These are phyloP conservation scores for Scaeva pyrastri DNA, from an alignment of 2,888 invertebrate species.

Conservation along the genomic window DNA sequence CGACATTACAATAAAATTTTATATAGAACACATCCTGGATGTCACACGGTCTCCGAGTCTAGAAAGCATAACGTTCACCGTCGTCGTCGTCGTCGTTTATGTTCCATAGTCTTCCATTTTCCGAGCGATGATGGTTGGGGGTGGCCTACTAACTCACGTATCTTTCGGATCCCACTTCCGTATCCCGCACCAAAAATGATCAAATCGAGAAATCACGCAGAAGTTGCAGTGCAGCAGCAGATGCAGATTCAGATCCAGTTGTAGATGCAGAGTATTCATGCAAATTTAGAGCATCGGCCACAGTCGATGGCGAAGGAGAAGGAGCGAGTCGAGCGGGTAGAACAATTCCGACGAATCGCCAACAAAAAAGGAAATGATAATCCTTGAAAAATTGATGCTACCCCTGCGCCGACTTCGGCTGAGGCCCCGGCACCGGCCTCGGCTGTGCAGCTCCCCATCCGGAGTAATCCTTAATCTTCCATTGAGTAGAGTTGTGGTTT, in stretches of 20 bases:
- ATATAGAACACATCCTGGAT: constrained; percentile 40
- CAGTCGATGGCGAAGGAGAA: constrained; percentile 20
- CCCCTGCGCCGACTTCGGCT: background rate
- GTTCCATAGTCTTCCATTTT: background rate
- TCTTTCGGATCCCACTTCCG: background rate
- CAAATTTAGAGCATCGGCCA: constrained; percentile 44
- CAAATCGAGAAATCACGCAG: constrained; percentile 70
- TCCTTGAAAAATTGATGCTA: constrained; percentile 30
- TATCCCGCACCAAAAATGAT: constrained; percentile 49
- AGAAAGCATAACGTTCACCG: background rate
- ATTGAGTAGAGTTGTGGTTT: constrained; percentile 41
- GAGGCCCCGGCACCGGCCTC: background rate
- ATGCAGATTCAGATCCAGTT: too few species aligned
- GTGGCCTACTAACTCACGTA: constrained; percentile 9
- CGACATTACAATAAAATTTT: constrained; percentile 55
- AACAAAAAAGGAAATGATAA: constrained; percentile 46
- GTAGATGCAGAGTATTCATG: constrained; percentile 50
- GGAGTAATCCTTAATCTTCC: constrained; percentile 60
- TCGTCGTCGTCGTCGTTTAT: too few species aligned
- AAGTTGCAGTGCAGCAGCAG: constrained; percentile 47
- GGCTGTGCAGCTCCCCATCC: background rate
- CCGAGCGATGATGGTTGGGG: background rate
- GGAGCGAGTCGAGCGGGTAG: constrained; percentile 12
- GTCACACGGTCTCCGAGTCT: constrained; percentile 30
- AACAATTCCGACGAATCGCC: constrained; percentile 41